phyloP scores from a whole-genome alignment of 2,797 vertebrate genomes.

The Manis javanica region DNA sequence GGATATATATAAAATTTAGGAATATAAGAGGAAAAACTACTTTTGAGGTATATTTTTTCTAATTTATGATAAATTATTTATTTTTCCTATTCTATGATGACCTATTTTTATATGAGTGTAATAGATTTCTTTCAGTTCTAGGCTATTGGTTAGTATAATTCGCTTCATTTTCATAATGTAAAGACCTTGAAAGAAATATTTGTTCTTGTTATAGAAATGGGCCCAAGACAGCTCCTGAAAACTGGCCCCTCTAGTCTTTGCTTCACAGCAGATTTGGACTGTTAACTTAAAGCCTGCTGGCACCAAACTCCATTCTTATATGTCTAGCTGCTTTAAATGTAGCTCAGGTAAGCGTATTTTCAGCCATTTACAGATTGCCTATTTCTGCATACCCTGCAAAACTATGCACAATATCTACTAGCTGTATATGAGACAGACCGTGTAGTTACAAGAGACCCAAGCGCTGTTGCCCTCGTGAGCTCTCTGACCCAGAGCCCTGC shows the following conservation, averaged over 20 bases:
- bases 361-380: neutral
- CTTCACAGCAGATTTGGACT: no score
- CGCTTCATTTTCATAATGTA: neutral
- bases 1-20: neutral
- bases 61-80: neutral
- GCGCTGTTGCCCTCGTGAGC: neutral
- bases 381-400: neutral
- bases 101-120: neutral
- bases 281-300: no score
- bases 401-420: neutral
- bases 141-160: neutral
- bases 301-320: no score
- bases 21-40: neutral
- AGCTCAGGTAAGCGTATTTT: neutral
- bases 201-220: neutral
- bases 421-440: neutral
- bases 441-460: neutral
- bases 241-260: neutral
- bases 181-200: neutral
- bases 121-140: constrained; percentile 6
- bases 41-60: neutral
- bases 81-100: neutral
- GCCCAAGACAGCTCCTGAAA: neutral
- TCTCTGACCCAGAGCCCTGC: neutral
- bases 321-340: neutral